Evolutionary conservation across 2,888 invertebrate genomes (phyloP).

Genomic region (Xanthostigma xanthostigma): DNA sequence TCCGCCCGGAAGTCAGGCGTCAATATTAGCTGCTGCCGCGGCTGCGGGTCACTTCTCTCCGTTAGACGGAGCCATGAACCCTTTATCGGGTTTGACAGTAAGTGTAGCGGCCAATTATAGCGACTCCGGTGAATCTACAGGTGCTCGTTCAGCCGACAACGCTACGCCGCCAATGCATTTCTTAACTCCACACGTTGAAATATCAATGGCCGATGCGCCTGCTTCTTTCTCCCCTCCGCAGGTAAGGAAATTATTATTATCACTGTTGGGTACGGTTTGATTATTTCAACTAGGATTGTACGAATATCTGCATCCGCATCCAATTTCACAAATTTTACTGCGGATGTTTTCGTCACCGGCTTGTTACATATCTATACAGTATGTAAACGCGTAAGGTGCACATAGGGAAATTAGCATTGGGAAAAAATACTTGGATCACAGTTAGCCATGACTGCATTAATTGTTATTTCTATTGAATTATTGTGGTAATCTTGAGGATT

Average conservation of each 20-base stretch:
- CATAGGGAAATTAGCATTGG: too few relatives aligned
- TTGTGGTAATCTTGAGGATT: too few relatives aligned
- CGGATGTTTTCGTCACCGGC: too few relatives aligned
- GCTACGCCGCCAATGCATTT: conserved; percentile 85
- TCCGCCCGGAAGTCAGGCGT: conserved; percentile 62
- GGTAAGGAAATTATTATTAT: conserved; percentile 18
- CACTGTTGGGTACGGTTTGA: background rate
- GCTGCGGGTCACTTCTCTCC: conserved; percentile 34
- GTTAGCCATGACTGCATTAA: too few relatives aligned
- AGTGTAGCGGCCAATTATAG: conserved; percentile 61
- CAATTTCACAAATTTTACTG: too few relatives aligned
- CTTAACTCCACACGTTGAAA: conserved; percentile 80
- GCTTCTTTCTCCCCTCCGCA: conserved; percentile 47
- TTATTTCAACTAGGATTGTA: too few relatives aligned
- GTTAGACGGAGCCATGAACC: conserved; percentile 34
- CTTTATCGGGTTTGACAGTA: conserved; percentile 42
- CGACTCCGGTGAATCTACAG: conserved; percentile 71
- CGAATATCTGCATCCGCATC: too few relatives aligned
- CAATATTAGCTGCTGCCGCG: conserved; percentile 44
- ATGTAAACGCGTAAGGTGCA: too few relatives aligned
- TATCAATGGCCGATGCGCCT: conserved; percentile 74
- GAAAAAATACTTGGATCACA: too few relatives aligned
- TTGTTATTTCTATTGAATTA: too few relatives aligned
- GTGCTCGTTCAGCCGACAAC: conserved; percentile 67
- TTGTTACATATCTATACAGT: too few relatives aligned